Conservation (phyloP, 2,113 vertebrate genomes). For the Dissostichus mawsoni region DNA sequence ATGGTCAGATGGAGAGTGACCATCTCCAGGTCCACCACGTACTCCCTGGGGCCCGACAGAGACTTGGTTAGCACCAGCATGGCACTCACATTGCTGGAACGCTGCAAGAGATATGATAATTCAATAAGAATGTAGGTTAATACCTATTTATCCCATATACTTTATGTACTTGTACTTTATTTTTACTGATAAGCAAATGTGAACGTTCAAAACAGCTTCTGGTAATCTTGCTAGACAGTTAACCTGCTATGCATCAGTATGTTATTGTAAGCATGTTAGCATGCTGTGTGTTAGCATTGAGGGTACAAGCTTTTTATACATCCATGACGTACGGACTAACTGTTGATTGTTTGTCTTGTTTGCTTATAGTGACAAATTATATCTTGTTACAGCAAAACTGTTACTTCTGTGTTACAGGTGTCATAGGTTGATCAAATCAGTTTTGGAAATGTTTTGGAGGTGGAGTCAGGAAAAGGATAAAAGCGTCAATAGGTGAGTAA, state of each 20-base stretch:
- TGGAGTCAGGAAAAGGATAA: too few relatives aligned
- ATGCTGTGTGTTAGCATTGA: too few relatives aligned
- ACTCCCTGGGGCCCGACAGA: conserved; percentile 91
- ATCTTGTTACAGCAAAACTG: too few relatives aligned
- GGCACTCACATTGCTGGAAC: conserved; percentile 92
- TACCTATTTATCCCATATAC: not conserved
- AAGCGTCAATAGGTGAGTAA: too few relatives aligned
- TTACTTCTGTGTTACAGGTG: too few relatives aligned
- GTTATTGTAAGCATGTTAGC: not conserved
- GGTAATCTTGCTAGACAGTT: not conserved
- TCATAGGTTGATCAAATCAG: too few relatives aligned
- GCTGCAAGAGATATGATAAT: conserved; percentile 81
- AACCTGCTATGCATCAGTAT: not conserved
- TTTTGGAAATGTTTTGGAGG: too few relatives aligned
- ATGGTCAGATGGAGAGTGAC: conserved; percentile 92
- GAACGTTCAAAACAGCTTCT: not conserved
- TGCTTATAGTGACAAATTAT: too few relatives aligned
- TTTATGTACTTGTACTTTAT: too few relatives aligned
- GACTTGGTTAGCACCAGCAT: conserved; percentile 97
- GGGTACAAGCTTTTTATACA: too few relatives aligned
- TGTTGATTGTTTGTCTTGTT: too few relatives aligned
- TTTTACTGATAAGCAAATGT: not conserved
- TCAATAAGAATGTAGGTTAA: not conserved
- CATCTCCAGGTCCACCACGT: conserved; percentile 98
- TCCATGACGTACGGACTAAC: too few relatives aligned